phyloP scores from a whole-genome alignment of 30 jellyfish, hydroid and myxozoan genomes.

The Nemopilema nomurai region DNA sequence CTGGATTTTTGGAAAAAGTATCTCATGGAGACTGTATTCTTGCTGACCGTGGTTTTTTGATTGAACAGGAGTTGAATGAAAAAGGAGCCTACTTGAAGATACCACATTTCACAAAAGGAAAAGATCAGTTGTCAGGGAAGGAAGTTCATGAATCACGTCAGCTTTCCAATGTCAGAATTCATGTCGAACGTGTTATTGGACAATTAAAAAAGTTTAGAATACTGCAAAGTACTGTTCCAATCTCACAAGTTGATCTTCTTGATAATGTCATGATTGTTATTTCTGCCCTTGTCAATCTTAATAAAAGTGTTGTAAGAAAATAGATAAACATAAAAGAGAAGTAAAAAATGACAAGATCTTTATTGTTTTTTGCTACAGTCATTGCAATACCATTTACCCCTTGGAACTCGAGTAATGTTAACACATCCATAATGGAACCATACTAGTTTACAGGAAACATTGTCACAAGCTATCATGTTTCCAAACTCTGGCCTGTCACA shows the following conservation, averaged over 20 bases:
- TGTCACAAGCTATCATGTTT: constrained; percentile 30
- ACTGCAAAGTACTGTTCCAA: neutral
- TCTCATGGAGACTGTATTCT: constrained; percentile 45
- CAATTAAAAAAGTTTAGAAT: neutral
- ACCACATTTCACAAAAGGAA: constrained; percentile 64
- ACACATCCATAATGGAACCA: constrained; percentile 47
- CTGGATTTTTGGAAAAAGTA: constrained; percentile 45
- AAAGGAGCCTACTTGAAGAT: constrained; percentile 56
- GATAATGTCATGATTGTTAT: neutral
- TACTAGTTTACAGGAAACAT: constrained; percentile 11
- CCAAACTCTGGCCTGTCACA: constrained; percentile 53
- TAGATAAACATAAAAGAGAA: too few species aligned
- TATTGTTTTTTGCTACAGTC: neutral
- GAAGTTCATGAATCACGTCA: constrained; percentile 45
- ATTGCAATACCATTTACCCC: neutral
- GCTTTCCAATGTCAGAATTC: constrained; percentile 63
- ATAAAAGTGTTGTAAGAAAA: neutral
- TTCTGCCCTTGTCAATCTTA: neutral
- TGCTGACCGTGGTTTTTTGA: constrained; percentile 55
- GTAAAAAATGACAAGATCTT: neutral
- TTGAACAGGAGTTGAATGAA: constrained; percentile 47
- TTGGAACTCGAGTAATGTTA: constrained; percentile 42
- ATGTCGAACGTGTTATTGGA: neutral
- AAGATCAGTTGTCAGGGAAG: constrained; percentile 50
- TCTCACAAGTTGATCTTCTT: neutral